Evolutionary conservation across 2,888 invertebrate species (phyloP), one percentile per base, ranked within the genome.

Genomic region (Lacanobia wlatinum): DNA sequence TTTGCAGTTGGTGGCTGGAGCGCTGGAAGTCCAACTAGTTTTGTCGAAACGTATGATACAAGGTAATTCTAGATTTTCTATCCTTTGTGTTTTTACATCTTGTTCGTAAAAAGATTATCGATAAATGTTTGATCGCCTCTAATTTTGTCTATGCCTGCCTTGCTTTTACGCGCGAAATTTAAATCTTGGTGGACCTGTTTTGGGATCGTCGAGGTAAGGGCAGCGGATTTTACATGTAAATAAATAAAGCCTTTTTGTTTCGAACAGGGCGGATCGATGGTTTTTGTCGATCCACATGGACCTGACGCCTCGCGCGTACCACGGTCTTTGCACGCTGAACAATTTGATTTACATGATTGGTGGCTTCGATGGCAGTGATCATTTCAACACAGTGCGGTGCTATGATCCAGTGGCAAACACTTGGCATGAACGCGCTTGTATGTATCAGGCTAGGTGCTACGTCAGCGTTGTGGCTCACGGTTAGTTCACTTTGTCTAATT

Each of bases 1-100:
- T 98, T 98, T 91, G 98, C 98, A 18, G 97, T 98, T 23, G 98
- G 98, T 6, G 98, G 98, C 1, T 98, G 98, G 98, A 96, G 97
- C 90, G 97, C 97, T n/a, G 98, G 98, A n/a, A 97, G 97, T 80
- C 98, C 98, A 0, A 98, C 98, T 0, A 98, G 97, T 93, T 98
- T 98, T 87, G 97, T 98, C 40, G 97, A 97, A 92, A 98, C 98
- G 69, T 98, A 98, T 91, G 98, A 97, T 87, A 97, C 97, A 53
- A 97, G 98, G 94, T 98, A 76, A 48, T 10, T n/a, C 7, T 21
- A 53, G 2, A 34, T 71, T 18, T 14, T 1, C 9, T 18, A 14
- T 40, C 10, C 6, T 18, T 56, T 12, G 3, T 16, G 5, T 38
- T 38, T 38, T 34, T n/a, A 18, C 56, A 56, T 28, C 16, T 28